Evolutionary conservation across 2,113 vertebrate genomes (phyloP), one percentile per base, ranked within the genome.

Genomic region (Microcebus lehilahytsara): DNA sequence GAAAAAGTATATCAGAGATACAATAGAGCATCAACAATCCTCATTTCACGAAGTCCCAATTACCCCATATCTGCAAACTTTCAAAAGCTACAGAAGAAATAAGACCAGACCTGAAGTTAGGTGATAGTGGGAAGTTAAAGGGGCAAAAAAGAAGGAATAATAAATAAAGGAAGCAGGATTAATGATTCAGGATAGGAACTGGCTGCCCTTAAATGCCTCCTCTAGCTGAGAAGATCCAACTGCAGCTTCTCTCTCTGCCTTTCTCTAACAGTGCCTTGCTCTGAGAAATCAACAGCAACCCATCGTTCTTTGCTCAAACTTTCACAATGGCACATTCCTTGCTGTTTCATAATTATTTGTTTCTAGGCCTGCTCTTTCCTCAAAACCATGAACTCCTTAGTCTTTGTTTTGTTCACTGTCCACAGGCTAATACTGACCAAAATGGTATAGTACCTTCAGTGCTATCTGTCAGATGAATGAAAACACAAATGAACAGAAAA

Each of bases 101-200:
- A 87, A 93, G n/a, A 81, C 34, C 1, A 86, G 74, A 62, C 16
- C 17, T 69, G 46, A 46, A 69, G 40, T 91, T 32, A 25, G 42
- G 67, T 42, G 42, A 51, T 0, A 0, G 58, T n/a, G 58, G 75
- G 23, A 85, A 87, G 49, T 62, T 77, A 89, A 79, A 79, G 75
- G 53, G 85, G 11, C 22, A 96, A 90, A n/a, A 75, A 93, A 78
- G 72, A 85, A 94, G 34, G 40, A 88, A 93, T 58, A 58, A 89
- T 60, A 66, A 80, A 92, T 20, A 94, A 90, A 90, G 67, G 49
- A 95, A 90, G 60, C 60, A 90, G 91, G 51, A 64, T 56, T 32
- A 79, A 75, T 40, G 64, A 89, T 32, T 85, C 40, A 66, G 79
- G 42, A 60, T 40, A 74, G 49, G 22, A 79, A 75, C 56, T 49